A percentile compares a stretch with the other conserved stretches of the same genome.
phyloP scores from a whole-genome alignment of 2,888 invertebrate species.

The Candidula unifasciata region DNA sequence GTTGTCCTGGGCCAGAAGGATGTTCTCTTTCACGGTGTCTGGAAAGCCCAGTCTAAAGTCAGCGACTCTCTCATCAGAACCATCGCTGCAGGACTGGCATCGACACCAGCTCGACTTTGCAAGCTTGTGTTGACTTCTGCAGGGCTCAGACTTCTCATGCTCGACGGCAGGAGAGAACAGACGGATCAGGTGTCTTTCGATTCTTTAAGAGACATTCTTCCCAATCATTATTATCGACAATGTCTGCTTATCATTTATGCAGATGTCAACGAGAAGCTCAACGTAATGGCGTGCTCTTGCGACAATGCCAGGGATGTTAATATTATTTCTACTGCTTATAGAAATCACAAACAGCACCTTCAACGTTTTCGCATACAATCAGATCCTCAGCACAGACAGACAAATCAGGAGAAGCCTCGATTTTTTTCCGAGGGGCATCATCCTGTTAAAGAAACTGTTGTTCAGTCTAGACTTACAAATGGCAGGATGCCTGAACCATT shows the following conservation, averaged over 20 bases:
- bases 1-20: slow-evolving; percentile 1
- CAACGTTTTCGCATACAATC: not conserved
- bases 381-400: not conserved
- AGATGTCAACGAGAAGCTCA: slow-evolving; percentile 39
- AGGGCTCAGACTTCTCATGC: slow-evolving; percentile 45
- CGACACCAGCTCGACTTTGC: slow-evolving; percentile 9
- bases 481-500: not conserved
- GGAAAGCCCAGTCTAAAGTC: slow-evolving; percentile 10
- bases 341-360: not conserved
- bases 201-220: slow-evolving; percentile 48
- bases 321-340: not conserved
- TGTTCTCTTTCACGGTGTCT: slow-evolving; percentile 23
- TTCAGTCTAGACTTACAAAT: not conserved
- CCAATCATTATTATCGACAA: slow-evolving; percentile 46
- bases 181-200: slow-evolving; percentile 49
- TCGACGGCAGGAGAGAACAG: slow-evolving; percentile 44
- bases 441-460: not conserved
- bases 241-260: slow-evolving; percentile 53
- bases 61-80: slow-evolving; percentile 13
- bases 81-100: not conserved
- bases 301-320: not conserved
- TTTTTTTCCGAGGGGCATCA: not conserved
- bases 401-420: not conserved
- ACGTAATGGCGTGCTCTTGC: slow-evolving; percentile 30
- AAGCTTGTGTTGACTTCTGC: slow-evolving; percentile 43